These are phyloP conservation scores for Hepsetus odoe DNA, from an alignment of 2,113 vertebrate species.

Conservation along the genomic window DNA sequence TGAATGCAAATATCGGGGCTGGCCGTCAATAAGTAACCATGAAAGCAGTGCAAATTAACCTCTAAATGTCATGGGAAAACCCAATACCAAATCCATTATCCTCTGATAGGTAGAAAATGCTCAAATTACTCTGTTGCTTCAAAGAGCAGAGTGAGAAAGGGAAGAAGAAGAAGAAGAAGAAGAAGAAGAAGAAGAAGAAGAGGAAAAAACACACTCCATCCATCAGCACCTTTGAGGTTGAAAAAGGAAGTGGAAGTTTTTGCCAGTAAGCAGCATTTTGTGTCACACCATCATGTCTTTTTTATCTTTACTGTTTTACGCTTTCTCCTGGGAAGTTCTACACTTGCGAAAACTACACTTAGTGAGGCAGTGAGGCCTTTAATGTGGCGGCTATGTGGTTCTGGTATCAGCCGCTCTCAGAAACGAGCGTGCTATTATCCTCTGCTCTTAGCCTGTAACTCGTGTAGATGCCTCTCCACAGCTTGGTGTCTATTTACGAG, in stretches of 20 bases:
- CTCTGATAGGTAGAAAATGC: conserved; percentile 61
- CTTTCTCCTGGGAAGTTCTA: not conserved
- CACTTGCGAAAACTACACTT: not conserved
- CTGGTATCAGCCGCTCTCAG: not conserved
- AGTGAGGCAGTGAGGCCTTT: not conserved
- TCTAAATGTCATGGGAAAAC: conserved; percentile 81
- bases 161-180: conserved; percentile 29
- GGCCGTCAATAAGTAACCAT: conserved; percentile 77
- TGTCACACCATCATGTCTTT: not conserved
- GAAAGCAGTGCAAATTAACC: conserved; percentile 80
- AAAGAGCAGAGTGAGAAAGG: conserved; percentile 10
- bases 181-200: no score
- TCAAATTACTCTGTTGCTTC: conserved; percentile 54
- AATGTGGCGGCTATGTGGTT: not conserved
- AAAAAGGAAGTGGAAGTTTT: conserved; percentile 12
- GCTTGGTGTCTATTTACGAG: conserved; percentile 67
- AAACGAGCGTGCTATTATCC: conserved; percentile 2
- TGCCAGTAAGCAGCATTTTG: not conserved
- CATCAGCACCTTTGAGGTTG: conserved; percentile 16
- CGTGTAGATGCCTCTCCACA: conserved; percentile 61
- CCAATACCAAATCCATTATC: conserved; percentile 67
- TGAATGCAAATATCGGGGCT: conserved; percentile 76
- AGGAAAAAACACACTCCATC: not conserved
- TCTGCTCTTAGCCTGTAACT: conserved; percentile 68
- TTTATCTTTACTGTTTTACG: not conserved